phyloP scores from a whole-genome alignment of 2,113 vertebrate genomes.

The Felis chaus region DNA sequence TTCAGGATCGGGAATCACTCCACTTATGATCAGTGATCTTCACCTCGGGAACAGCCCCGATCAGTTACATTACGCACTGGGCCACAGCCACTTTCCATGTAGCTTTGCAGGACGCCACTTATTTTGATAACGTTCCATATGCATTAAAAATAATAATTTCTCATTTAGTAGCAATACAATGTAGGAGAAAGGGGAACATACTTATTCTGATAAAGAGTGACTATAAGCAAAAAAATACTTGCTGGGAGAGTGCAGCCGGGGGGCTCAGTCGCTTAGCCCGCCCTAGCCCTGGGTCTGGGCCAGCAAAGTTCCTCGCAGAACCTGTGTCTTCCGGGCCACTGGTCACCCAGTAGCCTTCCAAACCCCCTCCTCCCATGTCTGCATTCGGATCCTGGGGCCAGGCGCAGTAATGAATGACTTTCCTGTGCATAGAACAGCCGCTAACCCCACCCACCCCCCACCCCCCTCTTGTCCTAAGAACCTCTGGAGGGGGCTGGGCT shows the following conservation, averaged over 20 bases:
- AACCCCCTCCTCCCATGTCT: accelerated
- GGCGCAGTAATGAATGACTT: accelerated
- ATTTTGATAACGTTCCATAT: neutral
- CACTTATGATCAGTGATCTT: neutral
- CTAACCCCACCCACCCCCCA: neutral
- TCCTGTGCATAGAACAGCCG: neutral
- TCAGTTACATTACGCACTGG: neutral
- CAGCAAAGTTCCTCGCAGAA: accelerated
- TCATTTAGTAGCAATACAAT: neutral
- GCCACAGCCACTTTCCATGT: neutral
- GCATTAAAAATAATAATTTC: neutral
- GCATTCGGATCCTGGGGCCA: neutral
- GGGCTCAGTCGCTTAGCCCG: neutral
- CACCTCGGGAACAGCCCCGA: neutral
- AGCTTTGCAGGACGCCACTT: neutral
- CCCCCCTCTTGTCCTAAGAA: neutral
- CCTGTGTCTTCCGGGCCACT: neutral
- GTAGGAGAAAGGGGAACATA: neutral
- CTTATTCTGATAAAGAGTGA: neutral
- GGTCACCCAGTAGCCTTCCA: neutral
- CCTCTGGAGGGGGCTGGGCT: neutral
- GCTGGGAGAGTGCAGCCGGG: neutral
- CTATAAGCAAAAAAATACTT: neutral
- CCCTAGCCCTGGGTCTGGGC: neutral
- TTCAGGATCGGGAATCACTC: neutral